Base-by-base conservation (phyloP, 2,888 invertebrate genomes). In the Slavum lentiscoides region DNA sequence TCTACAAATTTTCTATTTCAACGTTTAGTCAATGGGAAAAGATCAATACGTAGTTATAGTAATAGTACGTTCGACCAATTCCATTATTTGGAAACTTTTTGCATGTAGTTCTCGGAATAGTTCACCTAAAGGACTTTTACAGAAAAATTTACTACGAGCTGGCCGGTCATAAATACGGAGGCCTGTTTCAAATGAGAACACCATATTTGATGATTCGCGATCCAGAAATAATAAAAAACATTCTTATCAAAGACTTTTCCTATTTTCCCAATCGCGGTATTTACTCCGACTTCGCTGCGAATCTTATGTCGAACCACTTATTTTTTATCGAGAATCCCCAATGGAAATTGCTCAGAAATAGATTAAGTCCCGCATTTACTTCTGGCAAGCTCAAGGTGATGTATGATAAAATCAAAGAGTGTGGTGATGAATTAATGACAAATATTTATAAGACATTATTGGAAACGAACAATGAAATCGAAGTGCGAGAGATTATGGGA, bases 341-440 rank as follows among this genome's bases (percentile, higher is more conserved):
- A 2, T 90, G 90, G 90, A 89, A 87, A 84, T 85, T 85, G 39
- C 84, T 89, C n/a, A 85, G 90, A 39, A 84, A 86, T 0, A 89
- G 89, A 83, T 85, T 90, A 55, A 87, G 89, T 0, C 89, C 90
- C 0, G 88, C 88, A 0, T 88, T 90, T 84, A 88, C 89, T 0
- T 87, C 88, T 1, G 89, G 88, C 23, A 90, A 89, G 84, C 85
- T 90, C 80, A 89, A 88, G 84, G 85, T 84, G 49, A 89, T 90
- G 89, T 86, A 88, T 39, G 86, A 86, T 0, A 85, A 88, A 55
- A 87, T 89, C 85, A 83, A 85, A 64, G 86, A 87, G 64, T 87
- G 86, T 37, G 85, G 86, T 19, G 84, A 86, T 43, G 85, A 86
- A 67, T 85, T 88, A 58, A 84, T 81, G 59, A n/a, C 21, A 11